phyloP scores from a whole-genome alignment of 2,113 vertebrate genomes.

The Zeus faber region DNA sequence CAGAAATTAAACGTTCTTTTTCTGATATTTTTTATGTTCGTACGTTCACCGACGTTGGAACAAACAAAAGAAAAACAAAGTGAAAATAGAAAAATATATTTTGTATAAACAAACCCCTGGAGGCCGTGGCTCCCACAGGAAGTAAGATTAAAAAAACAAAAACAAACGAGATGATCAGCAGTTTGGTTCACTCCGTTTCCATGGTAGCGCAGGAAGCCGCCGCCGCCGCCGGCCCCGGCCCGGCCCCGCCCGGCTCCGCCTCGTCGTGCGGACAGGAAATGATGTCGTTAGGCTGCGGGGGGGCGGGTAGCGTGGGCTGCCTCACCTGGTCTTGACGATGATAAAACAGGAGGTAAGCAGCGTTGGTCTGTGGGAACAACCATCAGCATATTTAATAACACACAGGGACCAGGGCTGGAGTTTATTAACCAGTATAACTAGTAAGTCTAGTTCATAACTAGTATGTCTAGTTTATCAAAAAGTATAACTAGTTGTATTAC shows the following conservation, averaged over 20 bases:
- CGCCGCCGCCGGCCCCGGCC: too few relatives aligned
- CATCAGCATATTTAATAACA: too few relatives aligned
- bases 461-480: too few relatives aligned
- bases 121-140: background rate
- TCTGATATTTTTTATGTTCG: background rate
- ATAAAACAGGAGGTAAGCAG: conserved; percentile 86
- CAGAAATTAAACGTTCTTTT: too few relatives aligned
- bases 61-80: conserved; percentile 33
- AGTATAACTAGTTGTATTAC: too few relatives aligned
- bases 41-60: background rate
- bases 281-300: conserved; percentile 37
- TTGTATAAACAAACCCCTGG: conserved; percentile 1
- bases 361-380: conserved; percentile 81
- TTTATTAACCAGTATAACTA: too few relatives aligned
- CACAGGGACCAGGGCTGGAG: too few relatives aligned
- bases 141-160: conserved; percentile 4
- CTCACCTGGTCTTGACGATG: conserved; percentile 82
- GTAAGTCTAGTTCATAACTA: too few relatives aligned
- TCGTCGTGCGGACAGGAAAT: conserved; percentile 37
- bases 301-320: conserved; percentile 47
- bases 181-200: conserved; percentile 63
- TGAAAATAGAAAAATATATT: background rate
- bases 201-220: conserved; percentile 60
- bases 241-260: conserved; percentile 12
- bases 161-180: too few relatives aligned